Base-by-base conservation (phyloP, 2,888 invertebrate species). In the Ophioninae sp. region DNA sequence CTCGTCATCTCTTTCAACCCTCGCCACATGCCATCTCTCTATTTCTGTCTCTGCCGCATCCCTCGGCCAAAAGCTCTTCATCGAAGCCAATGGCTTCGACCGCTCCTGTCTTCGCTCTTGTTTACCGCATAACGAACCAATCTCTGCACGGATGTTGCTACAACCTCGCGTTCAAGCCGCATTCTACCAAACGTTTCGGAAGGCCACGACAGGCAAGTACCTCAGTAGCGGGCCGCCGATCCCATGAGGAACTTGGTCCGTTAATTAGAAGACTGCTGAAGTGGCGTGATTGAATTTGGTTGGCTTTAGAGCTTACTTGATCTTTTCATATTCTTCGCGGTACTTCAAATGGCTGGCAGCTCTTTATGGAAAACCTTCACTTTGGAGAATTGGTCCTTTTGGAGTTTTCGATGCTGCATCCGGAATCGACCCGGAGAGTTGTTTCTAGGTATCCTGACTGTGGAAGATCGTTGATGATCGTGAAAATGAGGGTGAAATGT, bases 121-220 rank as follows among this genome's bases (percentile, higher is more conserved):
- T 83, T 80, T 68, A 73, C 73, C 77, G 74, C 77, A 80, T 68
- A 80, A 77, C 76, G 77, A 73, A 64, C 30, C 30, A 69, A 70
- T 62, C 69, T n/a, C 68, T 17, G 50, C 68, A 62, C 68, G 69
- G 64, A 61, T 62, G 69, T 73, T 75, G 39, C 13, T 74, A 69
- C 73, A 74, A 41, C 2, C 30, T 30, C 30, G 30, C 2, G 3
- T 30, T 30, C 30, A 30, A 30, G 30, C 30, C 30, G 3, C 30
- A 30, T 30, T 30, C 30, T 30, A 30, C 30, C 30, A 30, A 30
- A 30, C 30, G 30, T 30, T 30, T 30, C 2, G 30, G 30, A 30
- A 30, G 30, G 3, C 30, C 30, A 30, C 30, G 30, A 3, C 30
- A 30, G 30, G 30, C 30, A 30, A 3, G 30, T 30, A 2, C 30